phyloP scores from a whole-genome alignment of 2,797 vertebrate genomes.

The Neosalanx taihuensis region DNA sequence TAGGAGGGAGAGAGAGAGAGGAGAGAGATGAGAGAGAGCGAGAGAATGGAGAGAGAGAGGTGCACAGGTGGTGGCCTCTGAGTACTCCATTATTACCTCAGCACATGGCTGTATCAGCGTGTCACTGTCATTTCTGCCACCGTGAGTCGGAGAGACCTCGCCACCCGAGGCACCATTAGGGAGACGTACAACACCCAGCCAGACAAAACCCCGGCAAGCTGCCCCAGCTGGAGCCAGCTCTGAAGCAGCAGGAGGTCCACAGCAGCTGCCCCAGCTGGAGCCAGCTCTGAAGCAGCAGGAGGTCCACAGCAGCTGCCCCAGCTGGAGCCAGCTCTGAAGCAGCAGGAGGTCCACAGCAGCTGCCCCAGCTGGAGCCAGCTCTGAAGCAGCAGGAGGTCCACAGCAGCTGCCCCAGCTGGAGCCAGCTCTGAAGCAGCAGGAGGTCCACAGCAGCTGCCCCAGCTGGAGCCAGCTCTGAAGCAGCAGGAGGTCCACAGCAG shows the following conservation, averaged over 20 bases:
- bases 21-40: constrained; percentile 27
- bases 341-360: too few relatives aligned
- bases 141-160: constrained; percentile 34
- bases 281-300: background rate
- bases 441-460: too few relatives aligned
- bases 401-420: too few relatives aligned
- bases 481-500: too few relatives aligned
- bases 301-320: too few relatives aligned
- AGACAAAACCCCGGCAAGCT: background rate
- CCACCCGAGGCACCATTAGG: constrained; percentile 52
- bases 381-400: background rate
- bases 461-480: too few relatives aligned
- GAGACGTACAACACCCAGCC: constrained; percentile 34
- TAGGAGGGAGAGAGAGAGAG: background rate
- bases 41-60: constrained; percentile 47
- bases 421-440: too few relatives aligned
- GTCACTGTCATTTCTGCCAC: constrained; percentile 39
- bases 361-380: background rate
- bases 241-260: background rate
- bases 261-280: too few relatives aligned
- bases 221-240: background rate
- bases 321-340: background rate
- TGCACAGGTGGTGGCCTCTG: constrained; percentile 70
- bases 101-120: constrained; percentile 61
- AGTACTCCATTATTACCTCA: constrained; percentile 68